Conservation (phyloP, 2,113 vertebrate species). For the Pterocles gutturalis region DNA sequence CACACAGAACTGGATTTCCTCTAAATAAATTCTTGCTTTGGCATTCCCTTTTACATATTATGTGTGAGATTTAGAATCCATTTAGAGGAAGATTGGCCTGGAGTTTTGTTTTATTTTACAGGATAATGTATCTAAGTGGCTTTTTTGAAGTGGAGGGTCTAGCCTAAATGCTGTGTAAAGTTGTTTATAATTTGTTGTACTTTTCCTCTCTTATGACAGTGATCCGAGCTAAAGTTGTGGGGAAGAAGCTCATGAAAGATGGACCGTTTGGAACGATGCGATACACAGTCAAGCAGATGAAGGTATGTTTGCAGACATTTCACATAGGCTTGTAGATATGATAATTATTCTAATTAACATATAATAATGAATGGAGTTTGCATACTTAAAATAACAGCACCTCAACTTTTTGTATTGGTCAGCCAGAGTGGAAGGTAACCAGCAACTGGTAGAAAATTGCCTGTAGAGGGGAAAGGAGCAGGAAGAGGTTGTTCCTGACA, state of each 20-base stretch:
- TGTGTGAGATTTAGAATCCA: not conserved
- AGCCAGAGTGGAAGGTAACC: not conserved
- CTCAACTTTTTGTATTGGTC: not conserved
- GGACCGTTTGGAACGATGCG: slow-evolving; percentile 92
- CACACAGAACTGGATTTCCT: not conserved
- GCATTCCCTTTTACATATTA: not conserved
- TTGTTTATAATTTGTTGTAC: not conserved
- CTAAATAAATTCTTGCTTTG: not conserved
- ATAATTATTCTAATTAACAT: not conserved
- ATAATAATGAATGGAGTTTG: not conserved
- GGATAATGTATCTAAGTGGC: not conserved
- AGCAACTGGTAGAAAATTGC: not conserved
- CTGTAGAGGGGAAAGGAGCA: not conserved
- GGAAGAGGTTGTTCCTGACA: not conserved
- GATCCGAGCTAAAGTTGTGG: slow-evolving; percentile 96
- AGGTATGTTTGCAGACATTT: slow-evolving; percentile 76
- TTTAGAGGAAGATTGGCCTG: not conserved
- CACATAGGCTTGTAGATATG: not conserved
- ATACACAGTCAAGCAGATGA: slow-evolving; percentile 97
- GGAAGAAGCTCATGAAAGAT: slow-evolving; percentile 94
- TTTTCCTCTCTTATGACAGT: slow-evolving; percentile 80
- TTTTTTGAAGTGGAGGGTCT: not conserved
- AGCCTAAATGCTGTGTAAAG: not conserved
- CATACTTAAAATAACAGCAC: not conserved
- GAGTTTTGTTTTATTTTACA: not conserved